These are phyloP conservation scores for Colostygia pectinataria DNA, from an alignment of 2,888 invertebrate species.

Conservation along the genomic window DNA sequence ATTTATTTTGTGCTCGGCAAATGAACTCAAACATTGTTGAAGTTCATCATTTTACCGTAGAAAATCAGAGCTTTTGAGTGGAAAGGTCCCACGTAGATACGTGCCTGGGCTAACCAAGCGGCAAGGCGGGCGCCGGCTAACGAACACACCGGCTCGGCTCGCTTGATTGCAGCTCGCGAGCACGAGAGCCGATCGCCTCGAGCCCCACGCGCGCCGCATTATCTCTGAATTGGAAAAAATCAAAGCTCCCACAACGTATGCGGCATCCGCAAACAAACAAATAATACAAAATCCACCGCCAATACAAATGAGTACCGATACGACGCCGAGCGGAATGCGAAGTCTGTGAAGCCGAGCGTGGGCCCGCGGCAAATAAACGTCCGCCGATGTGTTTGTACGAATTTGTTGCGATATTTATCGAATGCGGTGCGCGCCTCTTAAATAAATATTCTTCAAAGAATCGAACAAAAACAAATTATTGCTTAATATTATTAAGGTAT, in stretches of 20 bases:
- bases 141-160: slow-evolving; percentile 53
- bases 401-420: slow-evolving; percentile 79
- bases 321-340: slow-evolving; percentile 70
- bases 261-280: slow-evolving; percentile 79
- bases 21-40: slow-evolving; percentile 61
- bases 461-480: not conserved
- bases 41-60: slow-evolving; percentile 66
- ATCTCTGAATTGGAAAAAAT: slow-evolving; percentile 80
- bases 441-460: slow-evolving; percentile 56
- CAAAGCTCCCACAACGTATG: slow-evolving; percentile 75
- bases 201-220: slow-evolving; percentile 72
- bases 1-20: slow-evolving; percentile 49
- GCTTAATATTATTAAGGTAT: slow-evolving; percentile 2
- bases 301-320: slow-evolving; percentile 81
- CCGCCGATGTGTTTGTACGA: slow-evolving; percentile 76
- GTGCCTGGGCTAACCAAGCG: slow-evolving; percentile 75
- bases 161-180: slow-evolving; percentile 69
- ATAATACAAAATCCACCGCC: slow-evolving; percentile 75
- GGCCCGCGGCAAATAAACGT: slow-evolving; percentile 75
- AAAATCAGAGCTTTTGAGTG: slow-evolving; percentile 77
- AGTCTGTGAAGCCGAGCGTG: slow-evolving; percentile 70
- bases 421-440: slow-evolving; percentile 66
- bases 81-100: slow-evolving; percentile 76
- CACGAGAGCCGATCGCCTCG: slow-evolving; percentile 60
- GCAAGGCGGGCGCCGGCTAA: slow-evolving; percentile 58